These are phyloP conservation scores for Corynorhinus townsendii DNA, from an alignment of 2,113 vertebrate species.

Conservation along the genomic window DNA sequence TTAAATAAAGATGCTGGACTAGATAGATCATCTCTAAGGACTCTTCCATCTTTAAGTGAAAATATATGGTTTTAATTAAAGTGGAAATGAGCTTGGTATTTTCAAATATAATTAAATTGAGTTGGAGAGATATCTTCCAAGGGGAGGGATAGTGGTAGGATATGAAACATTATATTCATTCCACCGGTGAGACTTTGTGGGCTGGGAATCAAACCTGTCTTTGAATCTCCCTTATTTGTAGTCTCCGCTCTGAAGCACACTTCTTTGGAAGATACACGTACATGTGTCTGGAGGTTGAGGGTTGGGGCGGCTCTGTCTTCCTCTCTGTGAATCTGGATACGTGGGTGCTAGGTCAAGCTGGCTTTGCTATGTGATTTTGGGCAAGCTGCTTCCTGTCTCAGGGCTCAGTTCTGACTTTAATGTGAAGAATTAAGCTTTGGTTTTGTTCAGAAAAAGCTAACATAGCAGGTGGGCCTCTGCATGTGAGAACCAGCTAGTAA, in stretches of 20 bases:
- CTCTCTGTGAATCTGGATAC: not conserved
- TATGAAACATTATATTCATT: constrained; percentile 46
- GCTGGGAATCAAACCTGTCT: not conserved
- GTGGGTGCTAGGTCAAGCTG: not conserved
- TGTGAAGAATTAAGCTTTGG: not conserved
- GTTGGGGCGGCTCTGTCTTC: not conserved
- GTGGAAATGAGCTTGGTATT: constrained; percentile 38
- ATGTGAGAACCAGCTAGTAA: not conserved
- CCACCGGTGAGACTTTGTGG: not conserved
- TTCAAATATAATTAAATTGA: constrained; percentile 49
- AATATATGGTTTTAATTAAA: constrained; percentile 58
- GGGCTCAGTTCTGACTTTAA: not conserved
- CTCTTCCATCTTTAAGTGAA: constrained; percentile 26
- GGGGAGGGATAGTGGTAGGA: not conserved
- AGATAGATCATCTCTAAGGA: constrained; percentile 30
- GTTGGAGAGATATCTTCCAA: constrained; percentile 34
- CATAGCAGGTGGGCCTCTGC: not conserved
- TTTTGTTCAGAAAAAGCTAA: not conserved
- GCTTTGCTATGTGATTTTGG: not conserved
- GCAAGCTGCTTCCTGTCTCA: not conserved
- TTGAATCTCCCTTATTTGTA: not conserved
- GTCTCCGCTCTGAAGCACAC: not conserved
- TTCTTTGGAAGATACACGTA: not conserved
- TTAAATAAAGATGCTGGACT: constrained; percentile 10
- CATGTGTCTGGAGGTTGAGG: not conserved